phyloP scores from a whole-genome alignment of 1,140 invertebrate genomes.

The Heliconius melpomene region DNA sequence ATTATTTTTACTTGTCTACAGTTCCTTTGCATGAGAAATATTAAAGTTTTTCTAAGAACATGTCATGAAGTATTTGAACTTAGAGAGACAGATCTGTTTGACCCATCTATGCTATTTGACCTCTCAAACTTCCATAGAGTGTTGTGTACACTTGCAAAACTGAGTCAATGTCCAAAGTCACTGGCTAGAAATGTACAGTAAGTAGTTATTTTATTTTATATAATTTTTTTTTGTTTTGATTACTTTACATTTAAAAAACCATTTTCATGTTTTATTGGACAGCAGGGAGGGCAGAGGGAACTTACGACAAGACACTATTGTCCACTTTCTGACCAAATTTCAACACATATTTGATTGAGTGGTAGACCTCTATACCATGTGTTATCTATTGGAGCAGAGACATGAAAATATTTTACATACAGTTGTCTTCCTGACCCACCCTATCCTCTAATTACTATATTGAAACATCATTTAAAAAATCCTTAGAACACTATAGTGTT shows the following conservation, averaged over 20 bases:
- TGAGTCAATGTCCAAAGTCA: constrained; percentile 90
- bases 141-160: constrained; percentile 91
- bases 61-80: constrained; percentile 92
- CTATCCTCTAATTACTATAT: neutral
- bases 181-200: constrained; percentile 85
- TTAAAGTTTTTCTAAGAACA: constrained; percentile 93
- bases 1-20: constrained; percentile 78
- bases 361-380: no score
- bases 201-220: constrained; percentile 71
- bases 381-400: no score
- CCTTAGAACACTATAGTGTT: neutral
- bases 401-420: no score
- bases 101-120: constrained; percentile 95
- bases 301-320: no score
- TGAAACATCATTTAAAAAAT: neutral
- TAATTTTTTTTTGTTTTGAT: neutral
- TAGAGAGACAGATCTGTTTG: constrained; percentile 93
- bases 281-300: no score
- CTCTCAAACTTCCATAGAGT: constrained; percentile 96
- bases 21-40: constrained; percentile 97
- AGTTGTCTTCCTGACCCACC: neutral
- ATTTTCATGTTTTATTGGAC: no score
- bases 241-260: neutral
- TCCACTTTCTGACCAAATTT: no score
- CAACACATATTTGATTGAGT: no score